Evolutionary conservation across 2,113 vertebrate species (phyloP).

Genomic region (Lethenteron reissneri): DNA sequence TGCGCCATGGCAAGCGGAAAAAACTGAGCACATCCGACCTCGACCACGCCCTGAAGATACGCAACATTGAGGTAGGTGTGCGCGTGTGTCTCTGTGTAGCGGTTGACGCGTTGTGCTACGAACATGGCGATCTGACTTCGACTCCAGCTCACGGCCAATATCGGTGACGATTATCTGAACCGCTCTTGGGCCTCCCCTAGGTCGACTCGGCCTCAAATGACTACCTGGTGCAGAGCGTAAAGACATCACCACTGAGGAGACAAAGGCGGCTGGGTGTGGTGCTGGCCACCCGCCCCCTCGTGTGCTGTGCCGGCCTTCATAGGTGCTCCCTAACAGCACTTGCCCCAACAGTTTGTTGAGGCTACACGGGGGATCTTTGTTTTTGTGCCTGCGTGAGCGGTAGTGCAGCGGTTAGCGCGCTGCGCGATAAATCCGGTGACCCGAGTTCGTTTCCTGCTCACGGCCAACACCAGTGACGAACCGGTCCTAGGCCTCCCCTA

Average conservation of each 20-base stretch:
- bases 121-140: neutral
- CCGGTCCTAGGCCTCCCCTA: too few relatives aligned
- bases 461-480: too few relatives aligned
- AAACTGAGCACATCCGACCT: conserved; percentile 57
- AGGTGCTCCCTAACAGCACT: too few relatives aligned
- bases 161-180: neutral
- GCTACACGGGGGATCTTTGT: too few relatives aligned
- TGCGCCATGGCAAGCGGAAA: conserved; percentile 64
- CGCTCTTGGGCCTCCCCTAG: neutral
- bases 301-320: too few relatives aligned
- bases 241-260: neutral
- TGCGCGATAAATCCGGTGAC: too few relatives aligned
- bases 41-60: conserved; percentile 61
- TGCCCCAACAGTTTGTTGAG: too few relatives aligned
- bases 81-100: neutral
- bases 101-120: neutral
- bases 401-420: neutral
- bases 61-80: conserved; percentile 52
- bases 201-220: neutral
- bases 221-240: neutral
- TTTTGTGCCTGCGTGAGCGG: neutral
- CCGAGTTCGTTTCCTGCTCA: too few relatives aligned
- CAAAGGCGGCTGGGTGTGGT: neutral
- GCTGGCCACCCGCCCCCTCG: neutral
- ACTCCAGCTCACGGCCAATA: neutral